These are phyloP conservation scores for Ochropleura plecta DNA, from an alignment of 2,888 invertebrate species.

Conservation along the genomic window DNA sequence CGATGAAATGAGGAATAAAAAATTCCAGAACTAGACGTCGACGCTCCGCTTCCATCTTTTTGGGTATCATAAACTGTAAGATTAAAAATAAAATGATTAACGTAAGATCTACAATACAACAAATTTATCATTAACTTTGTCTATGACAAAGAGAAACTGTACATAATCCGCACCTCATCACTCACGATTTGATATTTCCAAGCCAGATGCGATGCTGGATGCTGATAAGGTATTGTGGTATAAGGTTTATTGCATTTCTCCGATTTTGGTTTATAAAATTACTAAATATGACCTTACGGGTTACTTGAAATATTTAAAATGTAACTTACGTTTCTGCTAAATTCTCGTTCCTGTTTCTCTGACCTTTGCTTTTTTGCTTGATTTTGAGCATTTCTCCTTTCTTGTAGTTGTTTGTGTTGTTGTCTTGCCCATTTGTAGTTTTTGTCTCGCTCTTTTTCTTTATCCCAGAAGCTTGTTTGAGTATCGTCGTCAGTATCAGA, in stretches of 20 bases:
- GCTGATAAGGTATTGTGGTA: neutral
- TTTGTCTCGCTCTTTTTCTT: conserved; percentile 87
- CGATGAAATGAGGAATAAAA: conserved; percentile 93
- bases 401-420: conserved; percentile 82
- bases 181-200: neutral
- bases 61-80: conserved; percentile 84
- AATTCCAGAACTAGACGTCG: conserved; percentile 92
- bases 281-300: neutral
- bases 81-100: conserved; percentile 12
- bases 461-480: conserved; percentile 84
- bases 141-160: neutral
- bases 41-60: conserved; percentile 90
- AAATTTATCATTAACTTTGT: neutral
- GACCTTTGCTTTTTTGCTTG: conserved; percentile 77
- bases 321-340: conserved; percentile 89
- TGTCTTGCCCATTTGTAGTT: conserved; percentile 88
- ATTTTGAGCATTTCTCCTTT: conserved; percentile 78
- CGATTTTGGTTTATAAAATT: conserved; percentile 4
- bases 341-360: conserved; percentile 84
- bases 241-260: neutral
- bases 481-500: conserved; percentile 85
- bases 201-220: neutral
- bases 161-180: neutral
- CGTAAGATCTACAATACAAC: neutral
- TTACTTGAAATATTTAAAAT: neutral